These are phyloP conservation scores for Propithecus coquereli DNA, from an alignment of 2,113 vertebrate genomes.

Conservation along the genomic window DNA sequence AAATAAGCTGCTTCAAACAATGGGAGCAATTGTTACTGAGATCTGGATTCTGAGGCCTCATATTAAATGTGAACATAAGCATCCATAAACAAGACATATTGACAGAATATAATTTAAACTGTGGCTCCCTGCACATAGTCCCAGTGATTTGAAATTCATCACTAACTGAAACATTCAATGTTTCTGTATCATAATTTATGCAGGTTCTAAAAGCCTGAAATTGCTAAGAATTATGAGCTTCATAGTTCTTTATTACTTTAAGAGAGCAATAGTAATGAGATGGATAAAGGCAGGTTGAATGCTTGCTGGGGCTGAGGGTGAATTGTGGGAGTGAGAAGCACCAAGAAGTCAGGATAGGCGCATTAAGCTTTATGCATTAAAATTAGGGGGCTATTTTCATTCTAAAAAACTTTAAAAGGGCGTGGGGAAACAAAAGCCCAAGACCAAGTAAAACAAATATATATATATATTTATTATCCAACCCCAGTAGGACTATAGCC, in stretches of 20 bases:
- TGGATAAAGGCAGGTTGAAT: constrained; percentile 44
- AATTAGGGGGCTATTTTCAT: background rate
- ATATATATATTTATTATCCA: too few relatives aligned
- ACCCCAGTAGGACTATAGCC: too few relatives aligned
- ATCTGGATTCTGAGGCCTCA: constrained; percentile 62
- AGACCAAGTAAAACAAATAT: background rate
- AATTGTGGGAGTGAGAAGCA: background rate
- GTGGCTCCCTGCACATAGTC: constrained; percentile 35
- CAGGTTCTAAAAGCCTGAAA: constrained; percentile 45
- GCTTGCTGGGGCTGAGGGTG: constrained; percentile 27
- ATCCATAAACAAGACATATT: constrained; percentile 66
- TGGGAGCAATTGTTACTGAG: constrained; percentile 21
- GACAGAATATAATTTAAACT: constrained; percentile 69
- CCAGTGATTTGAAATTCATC: constrained; percentile 65
- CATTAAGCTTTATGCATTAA: constrained; percentile 1
- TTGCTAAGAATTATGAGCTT: constrained; percentile 62
- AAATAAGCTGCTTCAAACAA: constrained; percentile 59
- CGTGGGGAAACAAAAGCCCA: background rate
- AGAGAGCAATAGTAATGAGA: constrained; percentile 51
- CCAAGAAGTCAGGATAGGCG: constrained; percentile 31
- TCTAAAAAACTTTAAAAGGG: background rate
- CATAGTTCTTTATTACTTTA: constrained; percentile 68
- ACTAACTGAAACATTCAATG: constrained; percentile 63
- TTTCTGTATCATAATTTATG: constrained; percentile 75
- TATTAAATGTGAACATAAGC: constrained; percentile 63